Evolutionary conservation across 1,140 invertebrate genomes (phyloP).

Genomic region (Mesaphorura yosii): DNA sequence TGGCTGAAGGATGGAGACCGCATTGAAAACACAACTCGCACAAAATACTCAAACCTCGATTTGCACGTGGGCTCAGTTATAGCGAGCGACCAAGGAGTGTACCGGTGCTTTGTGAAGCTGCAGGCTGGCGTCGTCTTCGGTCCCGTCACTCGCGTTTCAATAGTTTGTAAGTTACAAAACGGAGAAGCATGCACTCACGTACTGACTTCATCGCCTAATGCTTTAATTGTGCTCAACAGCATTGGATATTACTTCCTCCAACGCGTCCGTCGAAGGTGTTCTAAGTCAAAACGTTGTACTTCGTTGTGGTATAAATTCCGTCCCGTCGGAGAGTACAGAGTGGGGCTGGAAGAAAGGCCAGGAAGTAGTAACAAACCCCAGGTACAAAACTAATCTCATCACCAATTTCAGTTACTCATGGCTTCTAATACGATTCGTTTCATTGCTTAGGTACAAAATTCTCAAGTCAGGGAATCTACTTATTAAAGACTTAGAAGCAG

Average conservation of each 20-base stretch:
- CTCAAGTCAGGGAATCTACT: conserved; percentile 24
- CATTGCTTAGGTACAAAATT: conserved; percentile 18
- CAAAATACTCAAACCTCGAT: conserved; percentile 11
- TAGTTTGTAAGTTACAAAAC: conserved; percentile 19
- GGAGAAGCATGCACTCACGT: neutral
- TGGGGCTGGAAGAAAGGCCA: neutral
- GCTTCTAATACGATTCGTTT: neutral
- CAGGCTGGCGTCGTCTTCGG: conserved; percentile 24
- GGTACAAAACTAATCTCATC: neutral
- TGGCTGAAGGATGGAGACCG: conserved; percentile 27
- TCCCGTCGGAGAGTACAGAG: conserved; percentile 1
- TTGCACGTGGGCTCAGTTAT: conserved; percentile 11
- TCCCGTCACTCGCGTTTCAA: conserved; percentile 19
- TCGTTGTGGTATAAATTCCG: conserved; percentile 7
- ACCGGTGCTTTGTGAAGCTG: conserved; percentile 23
- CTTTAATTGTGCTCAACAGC: neutral
- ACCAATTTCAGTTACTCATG: neutral
- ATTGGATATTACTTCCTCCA: neutral
- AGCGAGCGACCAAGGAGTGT: conserved; percentile 23
- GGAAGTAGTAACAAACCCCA: neutral
- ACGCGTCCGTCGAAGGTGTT: neutral
- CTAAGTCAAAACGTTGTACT: conserved; percentile 7
- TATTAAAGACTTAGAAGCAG: conserved; percentile 9
- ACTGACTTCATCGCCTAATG: neutral
- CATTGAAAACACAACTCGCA: conserved; percentile 11